Percentiles rank a stretch among this genome's conserved stretches.
These are phyloP conservation scores for Halcyon chelicuti DNA, from an alignment of 2,797 vertebrate species.

Conservation along the genomic window DNA sequence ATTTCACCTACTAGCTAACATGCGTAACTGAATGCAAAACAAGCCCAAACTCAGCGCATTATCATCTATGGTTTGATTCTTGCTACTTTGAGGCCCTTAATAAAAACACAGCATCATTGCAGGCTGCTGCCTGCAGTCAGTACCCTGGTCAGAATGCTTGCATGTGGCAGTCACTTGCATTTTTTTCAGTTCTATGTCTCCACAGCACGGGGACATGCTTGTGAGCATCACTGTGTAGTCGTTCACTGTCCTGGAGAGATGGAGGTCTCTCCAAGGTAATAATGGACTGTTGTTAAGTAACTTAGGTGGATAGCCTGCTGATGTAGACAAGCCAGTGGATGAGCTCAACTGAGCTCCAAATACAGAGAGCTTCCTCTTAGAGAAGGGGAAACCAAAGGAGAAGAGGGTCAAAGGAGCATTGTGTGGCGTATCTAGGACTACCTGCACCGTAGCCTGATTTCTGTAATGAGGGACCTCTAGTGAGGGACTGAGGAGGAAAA, in stretches of 20 bases:
- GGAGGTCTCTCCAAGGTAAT: neutral
- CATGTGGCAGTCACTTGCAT: fast-evolving
- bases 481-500: neutral
- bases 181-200: neutral
- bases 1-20: neutral
- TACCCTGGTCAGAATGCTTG: fast-evolving
- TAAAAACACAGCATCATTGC: neutral
- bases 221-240: fast-evolving
- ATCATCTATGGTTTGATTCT: neutral
- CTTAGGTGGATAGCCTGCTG: neutral
- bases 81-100: neutral
- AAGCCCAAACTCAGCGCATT: neutral
- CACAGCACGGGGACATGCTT: neutral
- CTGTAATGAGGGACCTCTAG: neutral
- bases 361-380: neutral
- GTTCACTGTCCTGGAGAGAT: neutral
- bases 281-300: neutral
- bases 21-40: neutral
- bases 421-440: neutral
- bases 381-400: neutral
- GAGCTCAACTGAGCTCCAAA: neutral
- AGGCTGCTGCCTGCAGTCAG: neutral
- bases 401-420: neutral
- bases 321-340: neutral
- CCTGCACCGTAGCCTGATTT: neutral